Evolutionary conservation across 2,888 invertebrate species (phyloP).

Genomic region (Eristalis pertinax): DNA sequence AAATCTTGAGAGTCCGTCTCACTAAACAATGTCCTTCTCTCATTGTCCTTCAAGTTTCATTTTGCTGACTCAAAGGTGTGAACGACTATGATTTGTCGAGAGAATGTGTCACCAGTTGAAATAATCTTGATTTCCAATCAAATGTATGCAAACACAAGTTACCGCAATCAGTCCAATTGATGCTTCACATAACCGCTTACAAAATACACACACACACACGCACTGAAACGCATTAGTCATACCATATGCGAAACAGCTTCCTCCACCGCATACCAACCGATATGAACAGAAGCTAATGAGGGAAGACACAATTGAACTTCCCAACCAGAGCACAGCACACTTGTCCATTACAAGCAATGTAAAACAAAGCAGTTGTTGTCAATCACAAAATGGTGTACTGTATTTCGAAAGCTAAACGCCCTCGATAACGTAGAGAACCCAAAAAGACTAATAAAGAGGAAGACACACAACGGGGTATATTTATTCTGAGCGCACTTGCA

Average conservation of each 20-base stretch:
- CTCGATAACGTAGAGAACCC: conserved; percentile 62
- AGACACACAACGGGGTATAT: neutral
- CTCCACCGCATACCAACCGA: neutral
- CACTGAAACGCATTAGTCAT: conserved; percentile 14
- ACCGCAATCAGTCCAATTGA: neutral
- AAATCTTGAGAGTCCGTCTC: neutral
- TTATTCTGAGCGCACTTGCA: conserved; percentile 16
- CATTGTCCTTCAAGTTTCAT: neutral
- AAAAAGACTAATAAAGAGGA: conserved; percentile 42
- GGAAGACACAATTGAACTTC: conserved; percentile 45
- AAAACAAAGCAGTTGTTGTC: neutral
- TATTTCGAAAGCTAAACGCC: conserved; percentile 46
- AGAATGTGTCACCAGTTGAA: conserved; percentile 1
- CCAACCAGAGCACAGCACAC: conserved; percentile 34
- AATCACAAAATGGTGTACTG: conserved; percentile 45
- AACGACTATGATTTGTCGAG: neutral
- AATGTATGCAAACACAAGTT: neutral
- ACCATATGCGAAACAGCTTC: neutral
- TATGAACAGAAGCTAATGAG: conserved; percentile 12
- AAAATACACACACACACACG: neutral
- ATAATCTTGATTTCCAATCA: neutral
- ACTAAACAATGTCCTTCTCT: too few relatives aligned
- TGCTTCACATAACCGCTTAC: neutral
- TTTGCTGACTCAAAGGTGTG: neutral
- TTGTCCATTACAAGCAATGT: conserved; percentile 33